phyloP scores from a whole-genome alignment of 2,888 invertebrate species.

The Patella caerulea region DNA sequence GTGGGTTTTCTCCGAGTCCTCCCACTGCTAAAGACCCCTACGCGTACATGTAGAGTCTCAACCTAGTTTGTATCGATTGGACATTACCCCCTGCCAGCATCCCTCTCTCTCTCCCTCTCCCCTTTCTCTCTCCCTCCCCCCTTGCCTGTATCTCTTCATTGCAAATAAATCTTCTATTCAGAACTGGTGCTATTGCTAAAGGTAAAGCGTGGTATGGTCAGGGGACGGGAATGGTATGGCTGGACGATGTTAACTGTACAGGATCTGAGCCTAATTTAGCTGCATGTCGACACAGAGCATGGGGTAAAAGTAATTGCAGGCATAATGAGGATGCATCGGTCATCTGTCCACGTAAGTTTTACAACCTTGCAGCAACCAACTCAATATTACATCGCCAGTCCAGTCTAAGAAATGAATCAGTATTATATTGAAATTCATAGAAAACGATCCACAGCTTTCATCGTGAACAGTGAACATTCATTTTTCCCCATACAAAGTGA shows the following conservation, averaged over 20 bases:
- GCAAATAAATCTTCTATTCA: neutral
- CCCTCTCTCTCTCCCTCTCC: no score
- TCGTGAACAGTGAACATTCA: no score
- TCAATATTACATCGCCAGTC: no score
- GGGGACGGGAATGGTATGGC: constrained; percentile 39
- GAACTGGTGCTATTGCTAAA: constrained; percentile 18
- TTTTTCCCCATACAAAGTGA: no score
- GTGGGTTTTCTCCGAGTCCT: no score
- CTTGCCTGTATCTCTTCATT: neutral
- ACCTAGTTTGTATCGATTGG: neutral
- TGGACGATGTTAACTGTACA: constrained; percentile 52
- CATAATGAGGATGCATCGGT: constrained; percentile 50
- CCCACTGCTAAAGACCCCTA: no score
- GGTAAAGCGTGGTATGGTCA: constrained; percentile 23
- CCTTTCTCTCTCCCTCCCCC: neutral
- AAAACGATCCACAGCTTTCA: no score
- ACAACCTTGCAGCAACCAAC: neutral
- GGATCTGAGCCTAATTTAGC: constrained; percentile 50
- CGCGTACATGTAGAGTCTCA: no score
- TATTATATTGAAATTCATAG: no score
- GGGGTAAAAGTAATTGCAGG: constrained; percentile 50
- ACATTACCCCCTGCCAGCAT: no score
- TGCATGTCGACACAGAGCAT: constrained; percentile 50
- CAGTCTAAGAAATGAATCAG: no score
- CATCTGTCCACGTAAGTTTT: constrained; percentile 32